These are phyloP conservation scores for Solea solea DNA, from an alignment of 2,113 vertebrate species.

Conservation along the genomic window DNA sequence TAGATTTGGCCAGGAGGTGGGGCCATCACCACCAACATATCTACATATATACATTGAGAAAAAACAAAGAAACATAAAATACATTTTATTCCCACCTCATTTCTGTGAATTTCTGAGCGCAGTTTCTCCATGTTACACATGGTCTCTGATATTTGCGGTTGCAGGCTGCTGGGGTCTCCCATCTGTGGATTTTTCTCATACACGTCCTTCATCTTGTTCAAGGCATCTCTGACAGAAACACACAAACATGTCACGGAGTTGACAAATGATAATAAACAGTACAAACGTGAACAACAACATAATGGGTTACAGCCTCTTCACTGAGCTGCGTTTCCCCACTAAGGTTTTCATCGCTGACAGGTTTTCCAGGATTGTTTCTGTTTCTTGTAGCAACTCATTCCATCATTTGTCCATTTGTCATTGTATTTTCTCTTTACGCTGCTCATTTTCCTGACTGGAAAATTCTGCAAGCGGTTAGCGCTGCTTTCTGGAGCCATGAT, in stretches of 20 bases:
- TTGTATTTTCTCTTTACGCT: too few species aligned
- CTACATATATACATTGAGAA: too few species aligned
- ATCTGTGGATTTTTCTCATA: conserved; percentile 99
- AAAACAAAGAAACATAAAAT: not conserved
- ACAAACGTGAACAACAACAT: not conserved
- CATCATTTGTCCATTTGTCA: too few species aligned
- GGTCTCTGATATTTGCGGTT: conserved; percentile 96
- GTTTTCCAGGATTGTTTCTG: too few species aligned
- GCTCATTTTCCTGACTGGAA: too few species aligned
- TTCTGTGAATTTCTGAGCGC: conserved; percentile 96
- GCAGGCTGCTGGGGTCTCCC: conserved; percentile 95
- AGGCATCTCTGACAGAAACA: conserved; percentile 86
- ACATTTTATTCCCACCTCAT: conserved; percentile 83
- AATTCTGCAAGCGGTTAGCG: too few species aligned
- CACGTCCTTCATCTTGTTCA: conserved; percentile 99
- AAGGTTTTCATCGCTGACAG: not conserved
- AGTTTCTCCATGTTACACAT: conserved; percentile 96
- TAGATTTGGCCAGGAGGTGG: not conserved
- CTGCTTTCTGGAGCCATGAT: too few species aligned
- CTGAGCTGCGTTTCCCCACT: not conserved
- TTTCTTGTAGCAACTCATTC: too few species aligned
- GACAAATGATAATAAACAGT: not conserved
- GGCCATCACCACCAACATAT: not conserved
- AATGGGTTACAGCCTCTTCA: not conserved
- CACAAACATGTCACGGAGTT: not conserved